Conservation (phyloP, 2,797 vertebrate species). For the Hylomyscus alleni region DNA sequence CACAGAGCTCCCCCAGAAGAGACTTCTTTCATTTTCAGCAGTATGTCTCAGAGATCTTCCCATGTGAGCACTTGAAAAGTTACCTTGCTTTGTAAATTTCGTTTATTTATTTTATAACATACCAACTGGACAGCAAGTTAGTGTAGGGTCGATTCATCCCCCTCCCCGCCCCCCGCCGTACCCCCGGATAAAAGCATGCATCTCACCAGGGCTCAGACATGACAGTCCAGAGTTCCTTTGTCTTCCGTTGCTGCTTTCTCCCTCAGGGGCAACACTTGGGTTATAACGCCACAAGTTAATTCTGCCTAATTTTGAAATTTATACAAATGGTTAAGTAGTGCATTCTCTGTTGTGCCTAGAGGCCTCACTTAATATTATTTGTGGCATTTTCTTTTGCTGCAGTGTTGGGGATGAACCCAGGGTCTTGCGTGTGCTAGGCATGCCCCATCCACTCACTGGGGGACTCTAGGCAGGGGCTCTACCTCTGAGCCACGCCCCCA, state of each 20-base stretch:
- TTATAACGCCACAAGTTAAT: neutral
- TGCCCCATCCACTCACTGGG: neutral
- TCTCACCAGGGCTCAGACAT: too few relatives aligned
- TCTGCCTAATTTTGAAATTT: neutral
- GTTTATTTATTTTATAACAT: neutral
- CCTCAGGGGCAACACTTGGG: too few relatives aligned
- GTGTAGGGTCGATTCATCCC: rapidly evolving
- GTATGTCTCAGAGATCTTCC: neutral
- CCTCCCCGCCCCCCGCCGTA: neutral
- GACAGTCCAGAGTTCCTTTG: neutral
- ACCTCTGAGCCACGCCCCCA: neutral
- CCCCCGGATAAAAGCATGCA: neutral
- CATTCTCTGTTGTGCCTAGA: neutral
- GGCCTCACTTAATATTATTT: neutral
- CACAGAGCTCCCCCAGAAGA: neutral
- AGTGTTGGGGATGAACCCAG: neutral
- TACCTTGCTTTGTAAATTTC: neutral
- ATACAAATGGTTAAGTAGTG: neutral
- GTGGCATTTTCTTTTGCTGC: neutral
- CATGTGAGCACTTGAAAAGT: neutral
- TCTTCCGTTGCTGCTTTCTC: rapidly evolving
- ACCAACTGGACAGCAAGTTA: neutral
- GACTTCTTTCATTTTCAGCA: neutral
- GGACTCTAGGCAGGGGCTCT: neutral
- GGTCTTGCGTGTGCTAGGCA: neutral